Percentiles rank a stretch among this genome's conserved stretches.
phyloP scores from a whole-genome alignment of 2,888 invertebrate species.

The Rhogogaster chlorosoma region DNA sequence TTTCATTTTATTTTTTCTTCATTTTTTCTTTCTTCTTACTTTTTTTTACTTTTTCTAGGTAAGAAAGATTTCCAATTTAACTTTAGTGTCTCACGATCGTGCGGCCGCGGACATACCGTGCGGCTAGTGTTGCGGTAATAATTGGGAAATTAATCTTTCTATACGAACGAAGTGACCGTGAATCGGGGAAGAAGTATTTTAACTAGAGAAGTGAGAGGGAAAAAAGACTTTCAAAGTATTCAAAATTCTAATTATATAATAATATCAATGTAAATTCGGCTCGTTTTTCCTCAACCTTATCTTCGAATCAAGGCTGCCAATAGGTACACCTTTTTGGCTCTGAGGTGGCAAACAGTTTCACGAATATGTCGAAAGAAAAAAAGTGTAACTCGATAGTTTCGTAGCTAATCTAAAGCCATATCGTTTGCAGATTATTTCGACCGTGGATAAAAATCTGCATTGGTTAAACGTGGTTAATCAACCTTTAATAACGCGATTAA shows the following conservation, averaged over 20 bases:
- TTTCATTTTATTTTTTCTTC: neutral
- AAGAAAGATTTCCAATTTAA: neutral
- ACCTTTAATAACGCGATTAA: constrained; percentile 20
- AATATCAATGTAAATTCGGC: neutral
- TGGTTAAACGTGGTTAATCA: neutral
- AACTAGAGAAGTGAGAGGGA: neutral
- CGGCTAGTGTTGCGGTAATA: neutral
- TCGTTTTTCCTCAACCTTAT: neutral
- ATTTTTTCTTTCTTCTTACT: neutral
- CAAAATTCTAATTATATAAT: neutral
- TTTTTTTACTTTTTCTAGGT: neutral
- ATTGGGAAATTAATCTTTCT: constrained; percentile 3
- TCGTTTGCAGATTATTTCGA: neutral
- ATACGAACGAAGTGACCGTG: neutral
- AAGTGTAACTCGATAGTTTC: constrained; percentile 28
- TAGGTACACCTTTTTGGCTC: no score
- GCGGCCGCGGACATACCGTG: neutral
- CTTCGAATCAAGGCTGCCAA: no score
- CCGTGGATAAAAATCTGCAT: constrained; percentile 24
- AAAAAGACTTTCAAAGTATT: neutral
- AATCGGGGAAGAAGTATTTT: neutral
- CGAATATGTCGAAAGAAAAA: no score
- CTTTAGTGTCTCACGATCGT: constrained; percentile 1
- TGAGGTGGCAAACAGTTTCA: no score
- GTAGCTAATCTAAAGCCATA: neutral